A percentile compares a stretch with the other conserved stretches of the same genome.
These are phyloP conservation scores for Bos indicus DNA, from an alignment of 2,113 vertebrate genomes.

Conservation along the genomic window DNA sequence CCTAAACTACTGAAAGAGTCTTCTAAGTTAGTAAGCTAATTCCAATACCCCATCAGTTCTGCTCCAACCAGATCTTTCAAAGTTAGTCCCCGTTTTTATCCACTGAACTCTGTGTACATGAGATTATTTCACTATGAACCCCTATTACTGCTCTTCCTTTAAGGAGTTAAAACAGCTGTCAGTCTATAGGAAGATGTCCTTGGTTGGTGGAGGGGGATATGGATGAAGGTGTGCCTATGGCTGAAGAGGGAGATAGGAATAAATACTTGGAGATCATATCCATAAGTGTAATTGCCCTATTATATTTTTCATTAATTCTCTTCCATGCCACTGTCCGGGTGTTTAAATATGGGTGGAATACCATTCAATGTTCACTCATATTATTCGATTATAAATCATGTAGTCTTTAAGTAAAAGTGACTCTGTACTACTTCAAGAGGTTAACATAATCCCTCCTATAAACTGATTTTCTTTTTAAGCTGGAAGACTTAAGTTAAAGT, in stretches of 20 bases:
- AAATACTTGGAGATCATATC: neutral
- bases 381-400: neutral
- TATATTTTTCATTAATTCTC: neutral
- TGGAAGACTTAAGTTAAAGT: neutral
- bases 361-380: neutral
- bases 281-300: neutral
- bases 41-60: neutral
- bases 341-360: neutral
- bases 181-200: neutral
- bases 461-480: constrained; percentile 16
- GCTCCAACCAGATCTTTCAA: neutral
- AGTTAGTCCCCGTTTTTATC: neutral
- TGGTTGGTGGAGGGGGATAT: rapidly evolving
- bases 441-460: neutral
- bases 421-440: neutral
- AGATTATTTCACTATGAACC: neutral
- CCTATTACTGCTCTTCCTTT: neutral
- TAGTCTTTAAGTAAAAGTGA: constrained; percentile 22
- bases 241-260: neutral
- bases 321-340: neutral
- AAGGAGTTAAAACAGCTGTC: neutral
- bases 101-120: neutral
- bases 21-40: neutral
- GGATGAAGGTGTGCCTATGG: neutral
- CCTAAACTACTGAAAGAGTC: neutral